Evolutionary conservation across 2,888 invertebrate genomes (phyloP), one percentile per base, ranked within the genome.

Genomic region (Nezara viridula): DNA sequence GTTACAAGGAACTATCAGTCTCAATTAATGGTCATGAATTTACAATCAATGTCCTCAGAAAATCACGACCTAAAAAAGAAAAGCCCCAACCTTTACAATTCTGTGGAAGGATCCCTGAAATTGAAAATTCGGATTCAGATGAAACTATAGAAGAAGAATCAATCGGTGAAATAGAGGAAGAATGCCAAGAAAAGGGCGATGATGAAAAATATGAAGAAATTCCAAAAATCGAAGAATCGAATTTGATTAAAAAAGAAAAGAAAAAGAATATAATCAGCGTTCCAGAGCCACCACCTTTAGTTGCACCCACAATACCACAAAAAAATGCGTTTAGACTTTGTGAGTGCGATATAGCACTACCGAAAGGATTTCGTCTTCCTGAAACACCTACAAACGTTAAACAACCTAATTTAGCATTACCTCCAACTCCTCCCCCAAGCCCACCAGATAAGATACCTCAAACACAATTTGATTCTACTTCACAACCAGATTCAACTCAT

Each of bases 1-100:
- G 90, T 85, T 91, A 91, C 81, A 91, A 91, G 77, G 91, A 91
- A 88, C 89, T 91, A 49, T 88, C 87, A n/a, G 91, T 91, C 52
- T 90, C 90, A 86, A 89, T 91, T 21, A 90, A 90, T 60, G 91
- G 91, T 2, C 90, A 91, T 81, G 90, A 90, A 40, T 66, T 91
- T 19, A 90, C 90, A 52, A 91, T 91, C 47, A 90, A 90, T 85
- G 90, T 91, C 24, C 88, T 91, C 44, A 90, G 90, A 73, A 91
- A 90, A 81, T 89, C 89, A 27, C 89, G 90, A 81, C 90, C 90
- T 86, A 89, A 88, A 27, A 89, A 81, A 21, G 77, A 49, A 85
- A 86, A 88, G 16, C 47, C 85, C 47, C 89, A 88, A 10, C 49
- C 86, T n/a, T 85, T 81, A 37, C 81, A 32, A 88, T 89, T 77